phyloP scores from a whole-genome alignment of 2,797 vertebrate species.

The Centropyge bicolor region DNA sequence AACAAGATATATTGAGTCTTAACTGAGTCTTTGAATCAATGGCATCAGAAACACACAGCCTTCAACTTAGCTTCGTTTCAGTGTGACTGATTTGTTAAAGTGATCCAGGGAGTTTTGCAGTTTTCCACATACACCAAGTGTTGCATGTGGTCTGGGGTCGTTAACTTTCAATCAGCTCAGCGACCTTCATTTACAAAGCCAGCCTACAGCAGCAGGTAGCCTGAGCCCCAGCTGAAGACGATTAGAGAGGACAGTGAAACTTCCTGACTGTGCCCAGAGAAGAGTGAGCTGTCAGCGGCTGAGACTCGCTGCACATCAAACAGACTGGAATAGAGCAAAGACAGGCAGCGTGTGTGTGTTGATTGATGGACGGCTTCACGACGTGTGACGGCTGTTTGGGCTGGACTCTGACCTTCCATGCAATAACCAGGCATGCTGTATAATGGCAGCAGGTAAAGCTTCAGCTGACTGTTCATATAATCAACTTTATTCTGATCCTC shows the following conservation, averaged over 20 bases:
- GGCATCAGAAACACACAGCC: not conserved
- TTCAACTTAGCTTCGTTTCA: not conserved
- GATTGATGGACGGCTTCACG: constrained; percentile 69
- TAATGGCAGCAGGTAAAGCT: constrained; percentile 33
- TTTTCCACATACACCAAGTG: not conserved
- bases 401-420: constrained; percentile 45
- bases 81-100: not conserved
- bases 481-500: not conserved
- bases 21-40: not conserved
- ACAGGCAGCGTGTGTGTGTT: constrained; percentile 35
- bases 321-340: constrained; percentile 73
- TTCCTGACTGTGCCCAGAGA: constrained; percentile 35
- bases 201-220: constrained; percentile 36
- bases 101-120: not conserved
- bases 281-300: constrained; percentile 58
- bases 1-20: not conserved
- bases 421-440: constrained; percentile 16
- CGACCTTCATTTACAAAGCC: constrained; percentile 36
- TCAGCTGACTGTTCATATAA: constrained; percentile 7
- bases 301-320: constrained; percentile 65
- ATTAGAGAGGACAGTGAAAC: constrained; percentile 57
- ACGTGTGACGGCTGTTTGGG: constrained; percentile 49
- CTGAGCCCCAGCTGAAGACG: constrained; percentile 48
- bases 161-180: constrained; percentile 6
- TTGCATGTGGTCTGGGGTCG: constrained; percentile 18